Evolutionary conservation across 1,140 invertebrate species (phyloP), one percentile per base, ranked within the genome.

Genomic region (Drosophila saltans): DNA sequence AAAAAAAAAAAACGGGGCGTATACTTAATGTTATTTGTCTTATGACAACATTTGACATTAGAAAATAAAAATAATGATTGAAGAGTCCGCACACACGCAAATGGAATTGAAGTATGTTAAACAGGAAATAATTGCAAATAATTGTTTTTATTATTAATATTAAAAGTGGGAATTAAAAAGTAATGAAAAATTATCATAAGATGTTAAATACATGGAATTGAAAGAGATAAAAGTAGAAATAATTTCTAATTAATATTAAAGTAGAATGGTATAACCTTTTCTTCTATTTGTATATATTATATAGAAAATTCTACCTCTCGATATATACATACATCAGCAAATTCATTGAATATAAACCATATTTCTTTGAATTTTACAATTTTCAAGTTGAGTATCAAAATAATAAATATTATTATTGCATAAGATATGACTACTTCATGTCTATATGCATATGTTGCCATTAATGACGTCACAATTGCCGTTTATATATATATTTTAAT

Each of bases 11-110:
- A 26, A 61, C 74, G 67, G 11, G 40, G n/a, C 30, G 45, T 64
- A 30, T 59, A 64, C 57, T 61, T 62, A 28, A 62, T 70, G 67
- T 75, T 66, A 78, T 78, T 78, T 78, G 75, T 78, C 59, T 45
- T 62, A 56, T 73, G 57, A 76, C 45, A 68, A 65, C 74, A 68
- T 56, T 69, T 60, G 30, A 56, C 39, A 36, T 21, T 57, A 40
- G 40, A 16, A 41, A 58, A 28, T 41, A 43, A 76, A 68, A 66
- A 10, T 0, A 26, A 9, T 9, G 21, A 52, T 24, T 3, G 21
- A 52, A 26, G 45, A 26, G 45, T 4, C 21, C 45, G 4, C 28
- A 30, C 28, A 30, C 28, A 30, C 28, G 24, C 0, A 26, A 52
- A 52, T 52, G 45, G 7, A 16, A 48, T 48, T 48, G 2, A 48